A percentile compares a stretch with the other conserved stretches of the same genome.
Conservation (phyloP, 2,797 vertebrate genomes). For the Podargus strigoides region DNA sequence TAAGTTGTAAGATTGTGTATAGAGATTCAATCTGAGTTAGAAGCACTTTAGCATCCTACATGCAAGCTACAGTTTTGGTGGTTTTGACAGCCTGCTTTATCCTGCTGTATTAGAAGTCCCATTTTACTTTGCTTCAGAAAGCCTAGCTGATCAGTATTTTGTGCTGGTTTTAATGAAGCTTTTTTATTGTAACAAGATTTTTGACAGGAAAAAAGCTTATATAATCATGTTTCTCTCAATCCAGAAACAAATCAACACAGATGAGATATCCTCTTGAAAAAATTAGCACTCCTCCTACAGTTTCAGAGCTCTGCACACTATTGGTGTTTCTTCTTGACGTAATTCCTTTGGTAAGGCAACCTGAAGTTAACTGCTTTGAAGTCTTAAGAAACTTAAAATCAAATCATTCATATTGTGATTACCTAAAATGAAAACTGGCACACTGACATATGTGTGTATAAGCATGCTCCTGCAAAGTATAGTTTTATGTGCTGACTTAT, state of each 20-base stretch:
- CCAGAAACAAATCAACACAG: slow-evolving; percentile 52
- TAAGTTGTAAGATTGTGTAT: neutral
- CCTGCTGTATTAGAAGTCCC: neutral
- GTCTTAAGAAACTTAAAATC: neutral
- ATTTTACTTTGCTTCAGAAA: neutral
- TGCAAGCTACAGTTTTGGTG: neutral
- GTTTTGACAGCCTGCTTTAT: neutral
- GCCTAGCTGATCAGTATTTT: neutral
- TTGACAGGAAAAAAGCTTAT: neutral
- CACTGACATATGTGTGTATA: neutral
- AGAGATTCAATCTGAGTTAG: neutral
- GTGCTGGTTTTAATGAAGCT: neutral
- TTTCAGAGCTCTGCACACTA: slow-evolving; percentile 87
- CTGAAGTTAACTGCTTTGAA: neutral
- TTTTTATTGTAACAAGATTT: neutral
- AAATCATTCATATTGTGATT: neutral
- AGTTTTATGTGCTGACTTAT: neutral
- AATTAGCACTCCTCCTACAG: slow-evolving; percentile 69
- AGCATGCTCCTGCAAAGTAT: neutral
- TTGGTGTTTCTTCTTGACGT: slow-evolving; percentile 93
- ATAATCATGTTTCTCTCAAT: neutral
- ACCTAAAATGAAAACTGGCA: neutral
- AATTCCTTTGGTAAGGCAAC: slow-evolving; percentile 87
- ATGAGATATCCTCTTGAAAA: neutral
- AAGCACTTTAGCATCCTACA: neutral